Percentiles rank a stretch among this genome's conserved stretches.
These are phyloP conservation scores for Stegophylla sp. DNA, from an alignment of 2,888 invertebrate species.

Conservation along the genomic window DNA sequence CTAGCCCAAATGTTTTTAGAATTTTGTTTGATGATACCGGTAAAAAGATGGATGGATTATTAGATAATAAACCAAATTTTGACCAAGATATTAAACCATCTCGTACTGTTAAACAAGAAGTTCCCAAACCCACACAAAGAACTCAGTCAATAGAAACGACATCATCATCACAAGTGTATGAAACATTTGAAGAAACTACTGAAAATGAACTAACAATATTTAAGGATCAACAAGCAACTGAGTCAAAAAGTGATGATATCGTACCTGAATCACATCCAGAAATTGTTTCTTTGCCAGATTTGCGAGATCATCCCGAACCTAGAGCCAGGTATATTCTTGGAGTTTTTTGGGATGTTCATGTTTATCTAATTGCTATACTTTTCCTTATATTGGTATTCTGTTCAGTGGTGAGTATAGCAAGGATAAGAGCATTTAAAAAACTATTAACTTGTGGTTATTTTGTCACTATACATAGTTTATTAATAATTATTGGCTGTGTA, in stretches of 20 bases:
- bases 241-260: conserved; percentile 55
- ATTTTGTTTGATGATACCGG: conserved; percentile 89
- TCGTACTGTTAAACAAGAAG: conserved; percentile 65
- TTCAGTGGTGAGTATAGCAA: conserved; percentile 84
- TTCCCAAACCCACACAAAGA: conserved; percentile 61
- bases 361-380: conserved; percentile 84
- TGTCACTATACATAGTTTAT: conserved; percentile 80
- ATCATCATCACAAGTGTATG: conserved; percentile 47
- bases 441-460: conserved; percentile 88
- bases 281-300: conserved; percentile 62
- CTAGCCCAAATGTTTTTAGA: conserved; percentile 82
- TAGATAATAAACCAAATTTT: conserved; percentile 67
- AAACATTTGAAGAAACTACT: conserved; percentile 48
- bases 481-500: conserved; percentile 81
- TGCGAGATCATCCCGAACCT: conserved; percentile 62
- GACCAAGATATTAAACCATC: conserved; percentile 66
- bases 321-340: conserved; percentile 69
- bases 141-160: conserved; percentile 47
- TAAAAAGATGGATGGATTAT: conserved; percentile 79
- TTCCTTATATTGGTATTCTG: conserved; percentile 85
- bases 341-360: conserved; percentile 89
- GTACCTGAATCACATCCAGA: conserved; percentile 61
- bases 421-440: conserved; percentile 85
- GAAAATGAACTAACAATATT: conserved; percentile 59
- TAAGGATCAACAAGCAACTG: conserved; percentile 60